Evolutionary conservation across 1,140 invertebrate genomes (phyloP), one percentile per base, ranked within the genome.

Genomic region (Monochamus saltuarius): DNA sequence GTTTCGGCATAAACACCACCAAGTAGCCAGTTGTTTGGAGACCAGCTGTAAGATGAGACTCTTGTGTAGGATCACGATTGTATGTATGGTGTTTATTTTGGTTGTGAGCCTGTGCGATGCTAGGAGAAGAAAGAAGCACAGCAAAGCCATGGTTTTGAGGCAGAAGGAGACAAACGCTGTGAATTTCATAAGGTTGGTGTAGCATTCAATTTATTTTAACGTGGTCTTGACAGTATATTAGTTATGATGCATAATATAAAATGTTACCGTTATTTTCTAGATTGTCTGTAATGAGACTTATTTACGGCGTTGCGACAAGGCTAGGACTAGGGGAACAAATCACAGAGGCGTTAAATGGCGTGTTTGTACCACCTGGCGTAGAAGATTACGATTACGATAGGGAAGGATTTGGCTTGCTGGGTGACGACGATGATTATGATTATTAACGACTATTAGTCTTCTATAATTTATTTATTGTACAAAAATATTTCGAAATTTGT

Each of bases 131-230:
- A 75, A 69, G 56, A 74, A 74, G 52, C 50, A 42, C 14, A 55
- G 63, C 1, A 78, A 77, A 42, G 72, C 74, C 10, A 59, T 77
- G 45, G 69, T 77, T 46, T 60, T 82, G 14, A 67, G 78, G 37
- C 73, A 73, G n/a, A 83, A 81, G 61, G 83, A 84, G 61, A 85
- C 83, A 1, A 83, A 79, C 59, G 61, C 80, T 0, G 66, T 81
- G 14, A 78, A 83, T 63, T 83, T 84, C 61, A 66, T 76, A 45
- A 70, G 74, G 72, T 75, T 59, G 62, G 59, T 46, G 1, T 4
- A 14, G 17, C 4, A 56, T 22, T 56, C 43, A 49, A 34, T 11
- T 40, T 34, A 19, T n/a, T 46, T 17, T 45, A 10, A 1, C n/a
- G 19, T 2, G 10, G 13, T 9, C 8, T 50, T 9, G 4, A 37